Base-by-base conservation (phyloP, 2,888 invertebrate genomes). In the Theristus sp. region DNA sequence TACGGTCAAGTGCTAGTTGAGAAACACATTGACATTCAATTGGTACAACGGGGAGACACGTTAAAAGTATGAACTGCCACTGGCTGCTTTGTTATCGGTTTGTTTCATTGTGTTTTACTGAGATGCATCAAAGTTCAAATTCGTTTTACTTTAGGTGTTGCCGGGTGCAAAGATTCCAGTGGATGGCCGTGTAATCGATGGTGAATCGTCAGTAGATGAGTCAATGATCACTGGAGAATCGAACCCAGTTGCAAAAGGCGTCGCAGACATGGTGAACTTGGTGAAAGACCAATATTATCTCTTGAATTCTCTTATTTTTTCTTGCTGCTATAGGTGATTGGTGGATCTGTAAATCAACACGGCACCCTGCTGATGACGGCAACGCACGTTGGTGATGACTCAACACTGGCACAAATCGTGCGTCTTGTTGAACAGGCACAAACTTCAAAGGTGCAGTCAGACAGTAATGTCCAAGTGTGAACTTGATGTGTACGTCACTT, bases 361-460 rank as follows among this genome's bases (percentile, higher is more conserved):
- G 94, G 96, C 0, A 82, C 87, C 0, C 75, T 96, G 1, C 74
- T 94, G n/a, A 82, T 96, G 65, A 79, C 82, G 61, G 94, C 94
- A 0, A 96, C 94, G 0, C 94, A 94, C 74, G 93, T 96, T 0
- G 96, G 96, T 0, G 87, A 91, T 68, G 88, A 91, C 56, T 90
- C 90, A 27, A 93, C 96, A 0, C 79, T 98, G 24, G 88, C 93
- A 3, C 80, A 96, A 79, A 98, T 96, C 65, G 94, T 96, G 13
- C 83, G 88, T 1, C 81, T 98, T 1, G 96, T 98, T 0, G 96
- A 98, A 76, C 94, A 96, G 74, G 98, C 98, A 0, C 98, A 98
- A 78, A 89, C 91, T 3, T 89, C 89, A 38, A 98, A 98, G 73
- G 79, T 77, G 64, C n/a, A n/a, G n/a, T n/a, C n/a, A n/a, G n/a